Base-by-base conservation (phyloP, 2,888 invertebrate species). In the Phortica okadai region DNA sequence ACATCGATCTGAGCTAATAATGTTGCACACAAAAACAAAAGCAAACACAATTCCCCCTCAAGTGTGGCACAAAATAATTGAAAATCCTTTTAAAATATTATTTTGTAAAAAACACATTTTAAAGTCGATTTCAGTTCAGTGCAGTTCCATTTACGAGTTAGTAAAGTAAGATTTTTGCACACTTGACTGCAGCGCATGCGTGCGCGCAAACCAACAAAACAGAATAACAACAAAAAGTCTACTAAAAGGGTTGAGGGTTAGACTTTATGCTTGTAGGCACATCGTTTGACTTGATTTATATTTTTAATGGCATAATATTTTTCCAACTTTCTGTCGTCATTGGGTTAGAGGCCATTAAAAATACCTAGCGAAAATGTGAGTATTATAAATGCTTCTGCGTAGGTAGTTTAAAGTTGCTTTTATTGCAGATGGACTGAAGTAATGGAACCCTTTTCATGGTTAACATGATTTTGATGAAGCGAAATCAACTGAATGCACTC, bases 1-100 rank as follows among this genome's bases (percentile, higher is more conserved):
- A 76, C 79, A 88, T 87, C 83, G 85, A 88, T 88, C 84, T 81
- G 81, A 86, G 84, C 80, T 84, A 88, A 85, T 87, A 82, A 82
- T 81, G 80, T 77, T 80, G 83, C 81, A 82, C 81, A 78, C 81
- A 84, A 84, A 85, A 85, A 85, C 82, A 84, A 86, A 80, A 78
- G 74, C 62, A 74, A 70, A 70, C 42, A 73, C 21, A 73, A 75
- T 62, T 70, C 45, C 70, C 62, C 70, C 70, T 75, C 62, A 41
- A 72, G 62, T 75, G 14, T 14, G 14, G 44, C 45, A 42, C 25
- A 50, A 70, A 66, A 56, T 21, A 44, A 11, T 8, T 70, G 7
- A 59, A 72, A 62, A 69, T 69, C 75, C 59, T 64, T 72, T 64
- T 72, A 45, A 69, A 75, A 75, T 41, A 11, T 21, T 45, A 75